Base-by-base conservation (phyloP, 2,888 invertebrate species). In the Glaucopsyche alexis region DNA sequence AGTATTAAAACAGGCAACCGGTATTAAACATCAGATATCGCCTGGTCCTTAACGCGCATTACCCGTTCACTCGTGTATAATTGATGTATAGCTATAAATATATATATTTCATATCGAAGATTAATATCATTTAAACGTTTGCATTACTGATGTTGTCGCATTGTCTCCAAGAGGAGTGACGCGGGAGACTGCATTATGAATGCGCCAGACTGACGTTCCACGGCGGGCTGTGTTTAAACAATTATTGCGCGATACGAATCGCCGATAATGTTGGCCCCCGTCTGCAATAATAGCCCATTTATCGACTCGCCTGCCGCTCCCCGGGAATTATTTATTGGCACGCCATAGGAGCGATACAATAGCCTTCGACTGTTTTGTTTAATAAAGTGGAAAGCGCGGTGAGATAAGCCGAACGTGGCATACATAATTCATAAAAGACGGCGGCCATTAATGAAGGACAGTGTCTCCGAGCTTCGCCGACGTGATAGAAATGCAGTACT, bases 231-330 rank as follows among this genome's bases (percentile, higher is more conserved):
- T 89, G 89, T 89, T 91, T 89, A 89, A 90, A 91, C 90, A 90
- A 91, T 91, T 89, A 91, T 89, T 87, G 84, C 85, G 84, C 88
- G 89, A 90, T 91, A 87, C 87, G 86, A 91, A 88, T 90, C 87
- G 86, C 87, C 86, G 89, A 90, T 90, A 90, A 91, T 89, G 87
- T 29, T 87, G 86, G 88, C 87, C 86, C 86, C 87, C 86, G 90
- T 89, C 88, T 88, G 87, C 86, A 87, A 89, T 91, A 90, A 91
- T 90, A 90, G 90, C 83, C 89, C 89, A 86, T 90, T 91, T 90
- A 90, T 91, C 88, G 89, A 89, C 82, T 88, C 82, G 81, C 79
- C 85, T 87, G 86, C 88, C 87, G 88, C 90, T 89, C 87, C 86
- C 83, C 80, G 81, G 80, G 89, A 90, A 90, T 91, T 88, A 91